Percentiles rank a stretch among this genome's conserved stretches.
Evolutionary conservation across 2,888 invertebrate genomes (phyloP).

Genomic region (Achlya flavicornis): DNA sequence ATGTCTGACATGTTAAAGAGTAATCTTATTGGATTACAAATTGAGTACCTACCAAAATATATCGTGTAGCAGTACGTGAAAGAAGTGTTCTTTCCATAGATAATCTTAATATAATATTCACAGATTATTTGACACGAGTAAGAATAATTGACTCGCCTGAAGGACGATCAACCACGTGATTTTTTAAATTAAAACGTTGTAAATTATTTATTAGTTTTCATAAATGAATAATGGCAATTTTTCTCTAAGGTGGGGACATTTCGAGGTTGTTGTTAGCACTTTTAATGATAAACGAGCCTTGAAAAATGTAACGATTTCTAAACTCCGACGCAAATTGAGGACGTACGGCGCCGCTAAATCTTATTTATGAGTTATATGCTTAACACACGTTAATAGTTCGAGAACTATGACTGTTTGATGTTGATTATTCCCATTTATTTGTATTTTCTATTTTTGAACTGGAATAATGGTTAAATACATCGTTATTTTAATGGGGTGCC

Average conservation of each 20-base stretch:
- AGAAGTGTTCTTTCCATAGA: no score
- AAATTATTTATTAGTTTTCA: constrained; percentile 38
- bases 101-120: no score
- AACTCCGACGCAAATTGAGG: constrained; percentile 74
- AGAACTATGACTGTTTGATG: constrained; percentile 69
- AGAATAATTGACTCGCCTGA: neutral
- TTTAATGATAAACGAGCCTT: constrained; percentile 70
- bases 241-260: constrained; percentile 35
- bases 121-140: no score
- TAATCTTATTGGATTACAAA: no score
- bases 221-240: constrained; percentile 44
- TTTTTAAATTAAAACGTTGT: constrained; percentile 10
- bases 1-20: no score
- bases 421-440: constrained; percentile 72
- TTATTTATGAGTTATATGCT: constrained; percentile 75
- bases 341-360: constrained; percentile 63
- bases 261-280: constrained; percentile 65
- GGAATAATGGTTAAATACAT: constrained; percentile 53
- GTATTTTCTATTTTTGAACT: constrained; percentile 58
- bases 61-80: no score
- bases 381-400: constrained; percentile 72
- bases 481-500: constrained; percentile 60
- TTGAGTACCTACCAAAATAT: no score
- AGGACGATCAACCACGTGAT: neutral
- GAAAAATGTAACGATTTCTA: constrained; percentile 72